Evolutionary conservation across 2,113 vertebrate genomes (phyloP), one percentile per base, ranked within the genome.

Genomic region (Indicator indicator): DNA sequence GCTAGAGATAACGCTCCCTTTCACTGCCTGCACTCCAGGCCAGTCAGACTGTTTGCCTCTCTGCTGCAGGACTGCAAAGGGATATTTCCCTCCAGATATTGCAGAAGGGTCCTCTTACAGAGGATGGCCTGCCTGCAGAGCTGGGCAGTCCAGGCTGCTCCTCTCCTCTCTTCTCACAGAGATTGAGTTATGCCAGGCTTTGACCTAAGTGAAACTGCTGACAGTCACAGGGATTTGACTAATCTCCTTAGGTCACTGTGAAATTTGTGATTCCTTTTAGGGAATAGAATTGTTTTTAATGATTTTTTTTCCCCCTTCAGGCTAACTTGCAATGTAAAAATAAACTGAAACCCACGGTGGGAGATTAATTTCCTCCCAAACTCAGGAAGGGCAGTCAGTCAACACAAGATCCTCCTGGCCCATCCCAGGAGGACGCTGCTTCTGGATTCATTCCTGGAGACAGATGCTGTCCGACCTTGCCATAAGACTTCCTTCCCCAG

Each of bases 161-260:
- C 76, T 48, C 73, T 87, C 67, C 69, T 59, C 77, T 62, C 89
- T 95, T 95, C 88, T 96, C 96, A 96, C 95, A 97, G 90, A 92
- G 89, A 77, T 16, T 94, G 93, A 96, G 92, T 96, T 96, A 96
- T 97, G 90, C 94, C 95, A 95, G 92, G 94, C 94, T 96, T 94
- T 97, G 94, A 96, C 95, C 93, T 93, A 94, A 91, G 95, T 62
- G 88, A 94, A 95, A 94, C 94, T 95, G 95, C 94, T 95, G 94
- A 88, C 59, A 48, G 93, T 95, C 93, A 86, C 79, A 96, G 92
- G 89, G 90, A 95, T 95, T 96, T 92, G 95, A 86, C 79, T 95
- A 89, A 96, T 95, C 94, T 96, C 92, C 90, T 93, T 95, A 94
- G 89, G 91, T 94, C 33, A 1, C 86, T 95, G 81, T 93, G 93